A percentile compares a stretch with the other conserved stretches of the same genome.
Evolutionary conservation across 2,113 vertebrate genomes (phyloP).

Genomic region (Mungos mungo): DNA sequence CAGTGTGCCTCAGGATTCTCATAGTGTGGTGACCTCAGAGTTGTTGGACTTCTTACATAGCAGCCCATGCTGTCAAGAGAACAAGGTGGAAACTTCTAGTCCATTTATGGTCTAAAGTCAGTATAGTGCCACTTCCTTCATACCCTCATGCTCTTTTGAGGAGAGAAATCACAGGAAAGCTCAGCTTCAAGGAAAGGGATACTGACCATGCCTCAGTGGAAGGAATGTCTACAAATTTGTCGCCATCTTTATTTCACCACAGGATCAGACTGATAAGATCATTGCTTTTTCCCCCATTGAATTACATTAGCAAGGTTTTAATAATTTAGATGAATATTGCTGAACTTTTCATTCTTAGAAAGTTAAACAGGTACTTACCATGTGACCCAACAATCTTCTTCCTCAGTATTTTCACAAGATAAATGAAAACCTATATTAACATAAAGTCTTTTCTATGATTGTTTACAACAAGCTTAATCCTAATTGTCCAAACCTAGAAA

Average conservation of each 20-base stretch:
- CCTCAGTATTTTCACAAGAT: not conserved
- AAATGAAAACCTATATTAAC: not conserved
- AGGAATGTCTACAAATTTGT: not conserved
- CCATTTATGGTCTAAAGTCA: not conserved
- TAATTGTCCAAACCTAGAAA: not conserved
- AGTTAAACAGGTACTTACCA: not conserved
- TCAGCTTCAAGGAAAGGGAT: not conserved
- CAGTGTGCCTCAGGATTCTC: not conserved
- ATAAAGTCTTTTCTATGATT: not conserved
- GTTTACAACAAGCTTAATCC: not conserved
- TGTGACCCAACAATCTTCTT: not conserved
- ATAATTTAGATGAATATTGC: slow-evolving; percentile 16
- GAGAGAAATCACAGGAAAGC: not conserved
- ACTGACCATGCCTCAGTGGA: not conserved
- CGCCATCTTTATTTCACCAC: not conserved
- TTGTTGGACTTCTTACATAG: not conserved
- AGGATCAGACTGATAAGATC: not conserved
- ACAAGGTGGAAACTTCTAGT: not conserved
- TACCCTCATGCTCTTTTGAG: not conserved
- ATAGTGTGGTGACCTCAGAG: not conserved
- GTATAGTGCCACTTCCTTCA: not conserved
- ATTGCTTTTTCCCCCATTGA: not conserved
- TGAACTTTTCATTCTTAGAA: not conserved
- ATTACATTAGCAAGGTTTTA: not conserved
- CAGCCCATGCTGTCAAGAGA: not conserved